These are phyloP conservation scores for Montipora foliosa DNA, from an alignment of 64 coral and sea anemone species.

Conservation along the genomic window DNA sequence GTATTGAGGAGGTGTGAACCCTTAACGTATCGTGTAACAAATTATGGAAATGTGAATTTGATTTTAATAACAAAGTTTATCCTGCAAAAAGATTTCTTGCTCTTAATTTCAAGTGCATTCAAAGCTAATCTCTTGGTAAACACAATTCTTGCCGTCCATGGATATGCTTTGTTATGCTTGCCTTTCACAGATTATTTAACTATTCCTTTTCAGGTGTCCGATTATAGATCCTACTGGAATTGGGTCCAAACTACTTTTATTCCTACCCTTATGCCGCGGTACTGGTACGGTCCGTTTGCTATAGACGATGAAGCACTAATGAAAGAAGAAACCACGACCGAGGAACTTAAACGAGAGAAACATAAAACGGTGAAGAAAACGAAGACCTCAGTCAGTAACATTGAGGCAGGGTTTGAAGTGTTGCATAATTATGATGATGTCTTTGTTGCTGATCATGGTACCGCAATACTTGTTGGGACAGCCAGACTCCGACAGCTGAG, in stretches of 20 bases:
- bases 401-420: slow-evolving; percentile 10
- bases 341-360: slow-evolving; percentile 51
- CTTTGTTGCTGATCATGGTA: slow-evolving; percentile 87
- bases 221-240: slow-evolving; percentile 41
- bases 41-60: no score
- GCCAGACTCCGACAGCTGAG: slow-evolving; percentile 88
- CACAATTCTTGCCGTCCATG: no score
- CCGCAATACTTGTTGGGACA: slow-evolving; percentile 81
- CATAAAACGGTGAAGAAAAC: slow-evolving; percentile 4
- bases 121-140: no score
- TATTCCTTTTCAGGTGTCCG: slow-evolving; percentile 27
- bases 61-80: no score
- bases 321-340: slow-evolving; percentile 26
- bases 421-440: slow-evolving; percentile 53
- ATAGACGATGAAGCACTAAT: slow-evolving; percentile 53
- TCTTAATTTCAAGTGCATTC: no score
- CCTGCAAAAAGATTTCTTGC: no score
- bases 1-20: slow-evolving; percentile 61
- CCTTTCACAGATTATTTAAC: background rate
- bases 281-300: slow-evolving; percentile 87
- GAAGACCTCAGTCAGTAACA: slow-evolving; percentile 11
- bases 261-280: slow-evolving; percentile 76
- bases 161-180: no score
- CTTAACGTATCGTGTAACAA: no score
- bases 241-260: slow-evolving; percentile 73